phyloP scores from a whole-genome alignment of 1,140 invertebrate genomes.

The Heliconius eleuchia region DNA sequence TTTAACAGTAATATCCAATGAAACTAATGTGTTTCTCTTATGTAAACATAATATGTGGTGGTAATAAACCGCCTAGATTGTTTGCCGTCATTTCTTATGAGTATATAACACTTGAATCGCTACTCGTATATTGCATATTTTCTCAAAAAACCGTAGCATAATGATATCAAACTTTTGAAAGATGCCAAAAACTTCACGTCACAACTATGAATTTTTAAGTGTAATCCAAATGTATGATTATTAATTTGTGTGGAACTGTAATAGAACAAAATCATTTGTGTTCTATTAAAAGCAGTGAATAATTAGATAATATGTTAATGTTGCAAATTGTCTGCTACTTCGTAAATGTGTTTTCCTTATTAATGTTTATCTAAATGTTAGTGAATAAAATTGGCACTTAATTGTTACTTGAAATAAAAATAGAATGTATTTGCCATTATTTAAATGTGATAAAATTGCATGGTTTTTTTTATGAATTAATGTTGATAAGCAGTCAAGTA shows the following conservation, averaged over 20 bases:
- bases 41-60: background rate
- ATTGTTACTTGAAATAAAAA: conserved; percentile 31
- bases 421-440: conserved; percentile 23
- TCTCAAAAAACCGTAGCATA: background rate
- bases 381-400: conserved; percentile 36
- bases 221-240: background rate
- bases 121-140: conserved; percentile 2
- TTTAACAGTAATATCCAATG: too few species aligned
- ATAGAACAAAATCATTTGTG: background rate
- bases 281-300: background rate
- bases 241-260: background rate
- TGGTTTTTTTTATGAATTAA: conserved; percentile 44
- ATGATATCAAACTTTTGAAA: background rate
- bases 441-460: conserved; percentile 28
- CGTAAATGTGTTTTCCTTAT: conserved; percentile 30
- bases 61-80: background rate
- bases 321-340: conserved; percentile 19
- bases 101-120: background rate
- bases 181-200: conserved; percentile 4
- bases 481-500: conserved; percentile 48
- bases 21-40: too few species aligned
- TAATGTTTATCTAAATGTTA: conserved; percentile 40
- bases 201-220: background rate
- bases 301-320: conserved; percentile 11
- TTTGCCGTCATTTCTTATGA: background rate